Evolutionary conservation across 2,113 vertebrate genomes (phyloP).

Genomic region (Sinocyclocheilus anophthalmus): DNA sequence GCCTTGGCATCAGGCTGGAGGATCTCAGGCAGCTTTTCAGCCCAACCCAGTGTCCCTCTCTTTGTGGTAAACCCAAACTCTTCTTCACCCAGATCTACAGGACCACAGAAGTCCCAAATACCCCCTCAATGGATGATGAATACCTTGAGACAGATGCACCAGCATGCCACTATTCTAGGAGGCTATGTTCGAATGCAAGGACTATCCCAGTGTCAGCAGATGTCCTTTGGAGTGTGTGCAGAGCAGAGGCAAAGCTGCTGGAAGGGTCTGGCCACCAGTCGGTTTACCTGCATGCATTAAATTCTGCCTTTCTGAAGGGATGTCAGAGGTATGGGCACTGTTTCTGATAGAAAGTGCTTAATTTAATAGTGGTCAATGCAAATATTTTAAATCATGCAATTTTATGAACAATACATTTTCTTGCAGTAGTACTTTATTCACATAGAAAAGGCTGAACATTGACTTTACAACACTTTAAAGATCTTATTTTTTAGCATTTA

Average conservation of each 20-base stretch:
- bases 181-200: neutral
- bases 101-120: slow-evolving; percentile 45
- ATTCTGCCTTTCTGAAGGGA: slow-evolving; percentile 66
- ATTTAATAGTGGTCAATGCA: neutral
- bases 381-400: neutral
- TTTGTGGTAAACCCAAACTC: slow-evolving; percentile 80
- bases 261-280: slow-evolving; percentile 63
- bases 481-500: too few species aligned
- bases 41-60: slow-evolving; percentile 70
- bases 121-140: neutral
- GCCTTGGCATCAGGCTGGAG: slow-evolving; percentile 68
- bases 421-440: neutral
- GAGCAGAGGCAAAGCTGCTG: slow-evolving; percentile 64
- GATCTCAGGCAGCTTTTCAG: slow-evolving; percentile 74
- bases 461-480: neutral
- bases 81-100: slow-evolving; percentile 83
- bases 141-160: slow-evolving; percentile 69
- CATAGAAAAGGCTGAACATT: neutral
- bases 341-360: neutral
- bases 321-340: slow-evolving; percentile 66
- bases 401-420: neutral
- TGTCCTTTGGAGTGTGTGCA: slow-evolving; percentile 80
- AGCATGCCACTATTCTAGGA: neutral
- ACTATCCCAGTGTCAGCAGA: slow-evolving; percentile 75
- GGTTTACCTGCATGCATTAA: slow-evolving; percentile 68